These are phyloP conservation scores for Cryptophagus acutangulus DNA, from an alignment of 2,888 invertebrate species.

Conservation along the genomic window DNA sequence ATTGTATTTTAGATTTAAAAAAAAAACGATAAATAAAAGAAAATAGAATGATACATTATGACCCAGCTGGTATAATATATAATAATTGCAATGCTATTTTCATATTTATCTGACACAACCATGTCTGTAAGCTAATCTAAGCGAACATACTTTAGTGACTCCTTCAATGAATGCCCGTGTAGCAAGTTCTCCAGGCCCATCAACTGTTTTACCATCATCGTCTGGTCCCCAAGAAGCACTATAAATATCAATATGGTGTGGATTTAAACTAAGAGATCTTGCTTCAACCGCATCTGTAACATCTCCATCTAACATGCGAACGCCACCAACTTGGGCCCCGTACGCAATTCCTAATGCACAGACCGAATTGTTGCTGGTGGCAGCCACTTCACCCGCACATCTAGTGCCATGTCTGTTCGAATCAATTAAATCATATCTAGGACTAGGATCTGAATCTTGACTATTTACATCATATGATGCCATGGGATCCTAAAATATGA, in stretches of 20 bases:
- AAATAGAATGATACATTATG: too few relatives aligned
- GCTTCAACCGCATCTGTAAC: constrained; percentile 99
- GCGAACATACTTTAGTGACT: constrained; percentile 86
- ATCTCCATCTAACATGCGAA: constrained; percentile 97
- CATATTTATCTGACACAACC: too few relatives aligned
- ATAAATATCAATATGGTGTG: constrained; percentile 97
- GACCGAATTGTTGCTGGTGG: constrained; percentile 90
- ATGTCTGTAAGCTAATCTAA: too few relatives aligned
- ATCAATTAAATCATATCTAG: constrained; percentile 94
- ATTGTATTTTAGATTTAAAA: too few relatives aligned
- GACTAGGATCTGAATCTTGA: constrained; percentile 94
- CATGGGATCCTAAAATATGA: constrained; percentile 78
- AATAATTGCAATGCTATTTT: too few relatives aligned
- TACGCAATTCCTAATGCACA: constrained; percentile 97
- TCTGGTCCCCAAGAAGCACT: constrained; percentile 99
- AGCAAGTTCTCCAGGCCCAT: constrained; percentile 94
- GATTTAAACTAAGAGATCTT: constrained; percentile 85
- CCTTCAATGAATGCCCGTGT: constrained; percentile 94
- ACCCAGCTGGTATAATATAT: too few relatives aligned
- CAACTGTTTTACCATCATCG: constrained; percentile 96
- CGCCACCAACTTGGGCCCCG: constrained; percentile 85
- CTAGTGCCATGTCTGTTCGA: constrained; percentile 93
- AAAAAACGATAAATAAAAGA: too few relatives aligned
- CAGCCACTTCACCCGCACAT: constrained; percentile 97
- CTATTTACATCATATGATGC: constrained; percentile 97